These are phyloP conservation scores for Polia nebulosa DNA, from an alignment of 2,888 invertebrate species.

Conservation along the genomic window DNA sequence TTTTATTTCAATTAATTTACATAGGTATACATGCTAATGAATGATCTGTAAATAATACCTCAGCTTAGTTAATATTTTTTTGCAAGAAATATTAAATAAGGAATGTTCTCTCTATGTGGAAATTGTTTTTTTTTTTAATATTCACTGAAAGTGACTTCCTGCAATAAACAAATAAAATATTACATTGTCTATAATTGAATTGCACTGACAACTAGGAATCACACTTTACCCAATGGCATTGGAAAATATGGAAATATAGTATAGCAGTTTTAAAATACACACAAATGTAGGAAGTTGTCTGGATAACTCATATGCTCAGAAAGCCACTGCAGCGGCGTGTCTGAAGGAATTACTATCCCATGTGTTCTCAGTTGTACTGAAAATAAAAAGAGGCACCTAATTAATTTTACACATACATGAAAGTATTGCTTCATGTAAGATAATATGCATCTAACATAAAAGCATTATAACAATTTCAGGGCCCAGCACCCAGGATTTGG, in stretches of 20 bases:
- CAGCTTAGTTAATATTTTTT: conserved; percentile 40
- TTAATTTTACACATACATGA: not conserved
- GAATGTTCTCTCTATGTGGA: conserved; percentile 52
- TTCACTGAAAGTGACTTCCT: conserved; percentile 51
- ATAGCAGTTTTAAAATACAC: conserved; percentile 82
- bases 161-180: conserved; percentile 39
- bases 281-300: conserved; percentile 99
- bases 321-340: conserved; percentile 98
- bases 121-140: conserved; percentile 41
- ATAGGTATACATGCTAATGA: conserved; percentile 17
- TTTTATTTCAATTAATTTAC: conserved; percentile 9
- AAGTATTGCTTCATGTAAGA: not conserved
- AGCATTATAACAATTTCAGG: too few species aligned
- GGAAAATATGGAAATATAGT: not conserved
- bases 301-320: conserved; percentile 99
- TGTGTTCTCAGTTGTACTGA: conserved; percentile 96
- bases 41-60: conserved; percentile 53
- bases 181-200: conserved; percentile 34
- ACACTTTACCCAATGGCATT: conserved; percentile 1
- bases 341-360: conserved; percentile 96
- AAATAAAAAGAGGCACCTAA: conserved; percentile 70
- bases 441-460: not conserved
- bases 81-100: conserved; percentile 45
- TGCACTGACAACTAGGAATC: conserved; percentile 22
- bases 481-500: too few species aligned